Base-by-base conservation (phyloP, 1,140 invertebrate species). In the Drosophila kepulauana region DNA sequence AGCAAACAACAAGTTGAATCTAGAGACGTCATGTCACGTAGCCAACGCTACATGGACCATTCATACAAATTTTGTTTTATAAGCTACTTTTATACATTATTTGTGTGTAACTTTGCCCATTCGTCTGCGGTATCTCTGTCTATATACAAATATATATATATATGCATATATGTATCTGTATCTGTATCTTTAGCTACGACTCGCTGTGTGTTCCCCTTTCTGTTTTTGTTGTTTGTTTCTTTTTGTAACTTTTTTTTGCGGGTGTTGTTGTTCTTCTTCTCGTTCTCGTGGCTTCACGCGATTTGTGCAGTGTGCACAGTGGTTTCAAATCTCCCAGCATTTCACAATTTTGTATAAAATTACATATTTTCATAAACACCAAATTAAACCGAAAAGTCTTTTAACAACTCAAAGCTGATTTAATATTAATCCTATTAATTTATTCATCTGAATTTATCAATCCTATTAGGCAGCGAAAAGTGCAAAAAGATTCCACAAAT, bases 1-100 rank as follows among this genome's bases (percentile, higher is more conserved):
- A 46, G 68, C 65, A 70, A 51, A 85, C 85, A 89, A 81, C 85
- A 88, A 88, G 71, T 81, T 85, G 76, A 85, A 74, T 89, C 82
- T 86, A 70, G 85, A 64, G 85, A 75, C 82, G 75, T 89, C 85
- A 85, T 90, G 85, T 89, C 85, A 89, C 85, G 85, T 89, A 89
- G 84, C 78, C 78, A 72, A 30, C 70, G 78, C 86, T 81, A 81
- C 85, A 89, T 89, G 85, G 85, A 89, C 86, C 85, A 89, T 89
- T 89, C 85, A 89, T 89, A 81, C 80, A 88, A 85, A 88, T 89
- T 89, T 89, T 89, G 85, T 89, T 89, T 88, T 89, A 89, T 89
- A 89, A 90, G 85, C 86, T 75, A 89, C 86, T 88, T 87, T 87
- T 78, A 68, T 87, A 82, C 84, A 88, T 87, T 87, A 87, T 87